These are phyloP conservation scores for Argya squamiceps DNA, from an alignment of 2,797 vertebrate species.

Conservation along the genomic window DNA sequence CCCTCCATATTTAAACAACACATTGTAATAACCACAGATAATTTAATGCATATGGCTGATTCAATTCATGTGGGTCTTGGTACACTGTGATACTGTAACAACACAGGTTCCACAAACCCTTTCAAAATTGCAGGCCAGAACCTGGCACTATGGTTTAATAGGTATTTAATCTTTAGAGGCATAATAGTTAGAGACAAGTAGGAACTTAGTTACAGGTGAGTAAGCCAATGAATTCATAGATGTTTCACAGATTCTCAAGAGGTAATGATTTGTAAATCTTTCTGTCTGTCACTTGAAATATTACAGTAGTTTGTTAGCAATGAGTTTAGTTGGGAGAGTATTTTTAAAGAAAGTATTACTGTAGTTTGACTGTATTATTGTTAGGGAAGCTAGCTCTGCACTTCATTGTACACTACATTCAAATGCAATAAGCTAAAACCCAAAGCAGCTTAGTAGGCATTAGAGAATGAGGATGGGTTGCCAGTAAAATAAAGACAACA, in stretches of 20 bases:
- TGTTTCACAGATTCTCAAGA: neutral
- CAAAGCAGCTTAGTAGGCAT: neutral
- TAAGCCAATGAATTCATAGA: neutral
- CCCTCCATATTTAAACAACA: neutral
- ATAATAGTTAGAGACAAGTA: neutral
- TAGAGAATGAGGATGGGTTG: neutral
- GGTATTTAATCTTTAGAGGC: neutral
- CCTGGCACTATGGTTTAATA: neutral
- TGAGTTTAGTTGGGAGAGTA: fast-evolving
- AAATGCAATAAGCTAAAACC: neutral
- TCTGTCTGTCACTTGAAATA: neutral
- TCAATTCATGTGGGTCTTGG: neutral
- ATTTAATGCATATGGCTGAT: neutral
- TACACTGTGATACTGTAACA: neutral
- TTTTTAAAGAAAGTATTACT: neutral
- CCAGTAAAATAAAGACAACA: neutral
- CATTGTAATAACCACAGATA: neutral
- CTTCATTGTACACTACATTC: neutral
- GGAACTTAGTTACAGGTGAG: neutral
- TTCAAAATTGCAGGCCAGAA: neutral
- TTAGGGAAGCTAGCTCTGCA: neutral
- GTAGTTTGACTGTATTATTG: neutral
- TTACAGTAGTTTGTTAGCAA: neutral
- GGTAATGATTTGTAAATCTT: neutral
- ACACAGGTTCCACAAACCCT: neutral